Conservation (phyloP, 2,113 vertebrate species). For the Notarius quadriscutis region DNA sequence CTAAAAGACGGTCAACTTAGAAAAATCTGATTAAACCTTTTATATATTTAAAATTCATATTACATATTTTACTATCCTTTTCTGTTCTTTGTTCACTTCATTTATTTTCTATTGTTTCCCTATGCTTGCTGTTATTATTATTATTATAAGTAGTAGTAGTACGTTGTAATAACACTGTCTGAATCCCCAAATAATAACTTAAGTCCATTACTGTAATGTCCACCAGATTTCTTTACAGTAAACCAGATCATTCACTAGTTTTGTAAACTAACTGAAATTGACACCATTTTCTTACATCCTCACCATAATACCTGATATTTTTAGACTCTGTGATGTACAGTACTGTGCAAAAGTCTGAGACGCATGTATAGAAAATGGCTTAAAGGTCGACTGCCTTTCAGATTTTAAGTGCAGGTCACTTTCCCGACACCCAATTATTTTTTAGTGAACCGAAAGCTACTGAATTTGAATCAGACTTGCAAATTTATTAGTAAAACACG, state of each 20-base stretch:
- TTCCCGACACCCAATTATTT: too few relatives aligned
- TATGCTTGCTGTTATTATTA: neutral
- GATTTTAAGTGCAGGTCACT: too few relatives aligned
- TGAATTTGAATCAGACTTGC: too few relatives aligned
- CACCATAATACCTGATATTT: neutral
- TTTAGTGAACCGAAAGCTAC: too few relatives aligned
- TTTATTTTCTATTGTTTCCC: neutral
- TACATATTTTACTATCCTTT: neutral
- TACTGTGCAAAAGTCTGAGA: too few relatives aligned
- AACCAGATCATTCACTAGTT: neutral
- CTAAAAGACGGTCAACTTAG: neutral
- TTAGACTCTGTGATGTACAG: neutral
- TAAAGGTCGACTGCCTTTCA: too few relatives aligned
- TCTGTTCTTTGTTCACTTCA: neutral
- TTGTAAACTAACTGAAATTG: neutral
- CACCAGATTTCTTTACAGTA: too few relatives aligned
- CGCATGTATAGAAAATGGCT: too few relatives aligned
- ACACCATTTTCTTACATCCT: neutral
- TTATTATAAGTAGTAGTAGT: neutral
- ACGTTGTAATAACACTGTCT: neutral
- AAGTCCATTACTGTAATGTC: neutral
- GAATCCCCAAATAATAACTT: neutral
- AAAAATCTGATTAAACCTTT: neutral
- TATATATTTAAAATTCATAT: neutral
- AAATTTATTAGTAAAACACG: too few relatives aligned